These are phyloP conservation scores for Daubentonia madagascariensis DNA, from an alignment of 2,113 vertebrate genomes.

Conservation along the genomic window DNA sequence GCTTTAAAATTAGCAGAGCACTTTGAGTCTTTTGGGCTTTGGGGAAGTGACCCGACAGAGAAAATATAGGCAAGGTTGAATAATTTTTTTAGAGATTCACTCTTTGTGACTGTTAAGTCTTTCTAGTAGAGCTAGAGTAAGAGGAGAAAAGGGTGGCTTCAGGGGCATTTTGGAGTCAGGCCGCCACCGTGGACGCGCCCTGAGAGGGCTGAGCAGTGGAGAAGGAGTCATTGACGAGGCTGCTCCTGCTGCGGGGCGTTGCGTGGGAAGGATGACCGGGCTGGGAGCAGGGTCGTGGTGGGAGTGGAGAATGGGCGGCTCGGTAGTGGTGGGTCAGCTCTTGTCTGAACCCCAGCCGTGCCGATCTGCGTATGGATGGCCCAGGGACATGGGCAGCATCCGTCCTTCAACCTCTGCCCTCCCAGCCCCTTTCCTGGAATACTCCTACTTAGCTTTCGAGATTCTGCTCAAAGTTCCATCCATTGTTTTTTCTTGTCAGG, in stretches of 20 bases:
- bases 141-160: neutral
- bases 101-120: neutral
- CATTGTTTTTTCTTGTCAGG: neutral
- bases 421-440: neutral
- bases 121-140: neutral
- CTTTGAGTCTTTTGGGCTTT: neutral
- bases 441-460: neutral
- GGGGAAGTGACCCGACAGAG: neutral
- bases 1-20: neutral
- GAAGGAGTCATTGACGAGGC: neutral
- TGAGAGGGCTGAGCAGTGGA: neutral
- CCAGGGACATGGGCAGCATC: fast-evolving
- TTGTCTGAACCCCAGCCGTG: neutral
- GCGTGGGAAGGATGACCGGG: too few species aligned
- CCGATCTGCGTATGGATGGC: fast-evolving
- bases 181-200: neutral
- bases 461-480: neutral
- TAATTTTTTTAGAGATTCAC: neutral
- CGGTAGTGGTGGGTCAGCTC: neutral
- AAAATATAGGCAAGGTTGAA: neutral
- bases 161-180: too few species aligned
- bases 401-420: neutral
- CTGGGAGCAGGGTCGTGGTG: neutral
- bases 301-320: neutral
- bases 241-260: fast-evolving